These are phyloP conservation scores for Esox niger DNA, from an alignment of 2,113 vertebrate species.

Conservation along the genomic window DNA sequence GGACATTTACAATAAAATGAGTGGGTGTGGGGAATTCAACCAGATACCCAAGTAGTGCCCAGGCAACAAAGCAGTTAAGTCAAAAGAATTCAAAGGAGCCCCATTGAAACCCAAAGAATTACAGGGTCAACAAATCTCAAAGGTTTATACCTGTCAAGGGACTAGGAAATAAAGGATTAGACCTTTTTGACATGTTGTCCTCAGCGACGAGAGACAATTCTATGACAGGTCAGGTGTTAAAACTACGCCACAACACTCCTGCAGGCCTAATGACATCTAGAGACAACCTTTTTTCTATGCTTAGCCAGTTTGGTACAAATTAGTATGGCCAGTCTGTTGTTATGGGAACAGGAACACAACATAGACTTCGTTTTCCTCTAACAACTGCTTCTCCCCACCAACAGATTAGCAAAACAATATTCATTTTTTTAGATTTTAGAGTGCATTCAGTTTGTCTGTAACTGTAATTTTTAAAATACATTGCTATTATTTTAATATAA, in stretches of 20 bases:
- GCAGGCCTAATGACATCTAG: constrained; percentile 3
- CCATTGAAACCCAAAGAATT: background rate
- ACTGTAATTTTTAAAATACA: no score
- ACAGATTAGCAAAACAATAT: background rate
- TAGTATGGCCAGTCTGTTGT: constrained; percentile 27
- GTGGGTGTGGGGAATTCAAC: constrained; percentile 14
- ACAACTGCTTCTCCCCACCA: background rate
- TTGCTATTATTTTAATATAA: no score
- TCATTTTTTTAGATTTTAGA: no score
- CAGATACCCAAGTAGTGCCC: constrained; percentile 15
- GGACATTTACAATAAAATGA: constrained; percentile 39
- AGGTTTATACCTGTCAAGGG: background rate
- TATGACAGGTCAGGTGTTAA: background rate
- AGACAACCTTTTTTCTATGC: background rate
- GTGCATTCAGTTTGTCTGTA: no score
- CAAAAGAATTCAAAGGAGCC: background rate
- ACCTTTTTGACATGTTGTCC: background rate
- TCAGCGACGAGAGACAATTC: background rate
- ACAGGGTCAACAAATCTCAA: constrained; percentile 13
- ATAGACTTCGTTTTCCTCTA: constrained; percentile 18
- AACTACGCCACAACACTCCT: background rate
- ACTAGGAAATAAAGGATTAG: constrained; percentile 9
- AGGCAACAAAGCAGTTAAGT: constrained; percentile 16
- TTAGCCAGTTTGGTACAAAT: background rate
- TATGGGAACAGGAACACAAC: constrained; percentile 48